Conservation (phyloP, 1,140 invertebrate genomes). For the Alviniconcha marisindica region DNA sequence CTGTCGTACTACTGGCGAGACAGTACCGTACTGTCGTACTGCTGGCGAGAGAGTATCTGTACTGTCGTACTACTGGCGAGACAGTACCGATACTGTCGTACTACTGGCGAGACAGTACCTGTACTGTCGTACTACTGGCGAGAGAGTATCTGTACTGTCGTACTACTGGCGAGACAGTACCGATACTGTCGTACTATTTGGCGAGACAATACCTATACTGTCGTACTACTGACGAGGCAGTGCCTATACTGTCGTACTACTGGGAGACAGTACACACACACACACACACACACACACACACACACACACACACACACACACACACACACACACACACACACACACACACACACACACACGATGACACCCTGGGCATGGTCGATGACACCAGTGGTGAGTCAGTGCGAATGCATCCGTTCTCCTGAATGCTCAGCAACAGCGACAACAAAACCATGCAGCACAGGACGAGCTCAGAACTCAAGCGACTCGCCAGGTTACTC, state of each 20-base stretch:
- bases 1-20: background rate
- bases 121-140: background rate
- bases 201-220: background rate
- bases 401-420: background rate
- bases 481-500: background rate
- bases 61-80: background rate
- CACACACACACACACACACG: background rate
- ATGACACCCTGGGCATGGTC: background rate
- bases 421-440: background rate
- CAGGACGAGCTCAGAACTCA: too few species aligned
- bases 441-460: too few species aligned
- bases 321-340: slow-evolving; percentile 15
- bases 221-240: too few species aligned
- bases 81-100: background rate
- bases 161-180: background rate
- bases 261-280: background rate
- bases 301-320: slow-evolving; percentile 12
- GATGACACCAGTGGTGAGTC: background rate
- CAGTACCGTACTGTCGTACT: background rate
- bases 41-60: background rate
- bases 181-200: background rate
- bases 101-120: background rate
- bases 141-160: background rate
- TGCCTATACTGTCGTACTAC: background rate
- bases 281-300: background rate